A percentile compares a stretch with the other conserved stretches of the same genome.
Conservation (phyloP, 2,888 invertebrate species). For the Flexamia atlantica region DNA sequence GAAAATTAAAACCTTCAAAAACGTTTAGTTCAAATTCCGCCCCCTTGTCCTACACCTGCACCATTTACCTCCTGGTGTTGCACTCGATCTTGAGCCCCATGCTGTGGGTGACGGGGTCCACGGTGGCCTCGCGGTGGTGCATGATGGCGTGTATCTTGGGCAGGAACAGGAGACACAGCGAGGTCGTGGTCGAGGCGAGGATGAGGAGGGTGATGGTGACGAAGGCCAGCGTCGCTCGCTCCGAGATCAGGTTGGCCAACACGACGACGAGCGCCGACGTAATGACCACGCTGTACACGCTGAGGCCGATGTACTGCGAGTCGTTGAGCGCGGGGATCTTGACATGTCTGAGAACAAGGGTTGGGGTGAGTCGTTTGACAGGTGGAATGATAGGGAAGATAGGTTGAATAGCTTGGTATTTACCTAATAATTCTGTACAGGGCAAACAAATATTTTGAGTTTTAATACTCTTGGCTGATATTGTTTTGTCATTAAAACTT, state of each 20-base stretch:
- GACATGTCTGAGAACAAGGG: slow-evolving; percentile 80
- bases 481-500: too few species aligned
- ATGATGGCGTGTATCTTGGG: slow-evolving; percentile 90
- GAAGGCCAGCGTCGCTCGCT: slow-evolving; percentile 88
- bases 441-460: too few species aligned
- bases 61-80: slow-evolving; percentile 85
- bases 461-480: too few species aligned
- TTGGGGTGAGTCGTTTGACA: too few species aligned
- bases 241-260: slow-evolving; percentile 91
- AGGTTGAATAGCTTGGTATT: too few species aligned
- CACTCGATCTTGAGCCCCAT: slow-evolving; percentile 93
- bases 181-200: slow-evolving; percentile 90
- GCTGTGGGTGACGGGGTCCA: slow-evolving; percentile 91
- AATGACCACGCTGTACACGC: slow-evolving; percentile 94
- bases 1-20: too few species aligned
- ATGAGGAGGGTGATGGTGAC: slow-evolving; percentile 91
- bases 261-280: slow-evolving; percentile 92
- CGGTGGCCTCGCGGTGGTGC: slow-evolving; percentile 63
- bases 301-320: slow-evolving; percentile 95
- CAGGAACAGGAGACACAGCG: slow-evolving; percentile 90
- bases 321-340: slow-evolving; percentile 95
- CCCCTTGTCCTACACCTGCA: too few species aligned
- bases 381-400: too few species aligned
- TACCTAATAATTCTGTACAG: too few species aligned
- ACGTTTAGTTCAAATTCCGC: too few species aligned